Evolutionary conservation across 2,113 vertebrate species (phyloP), one percentile per base, ranked within the genome.

Genomic region (Pelusios castaneus): DNA sequence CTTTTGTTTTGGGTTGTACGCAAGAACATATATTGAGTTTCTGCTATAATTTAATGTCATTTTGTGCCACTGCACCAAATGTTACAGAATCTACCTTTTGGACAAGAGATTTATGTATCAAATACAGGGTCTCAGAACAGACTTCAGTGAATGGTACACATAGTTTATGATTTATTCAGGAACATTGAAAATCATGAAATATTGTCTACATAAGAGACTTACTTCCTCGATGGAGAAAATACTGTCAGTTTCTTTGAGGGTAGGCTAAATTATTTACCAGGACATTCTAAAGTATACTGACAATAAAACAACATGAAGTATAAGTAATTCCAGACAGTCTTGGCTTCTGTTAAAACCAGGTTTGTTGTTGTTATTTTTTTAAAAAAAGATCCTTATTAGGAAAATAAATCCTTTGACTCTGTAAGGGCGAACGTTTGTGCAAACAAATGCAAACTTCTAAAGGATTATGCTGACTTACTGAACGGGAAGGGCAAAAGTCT

Each of bases 261-360:
- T 94, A 95, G 89, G 93, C 87, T 95, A 95, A 97, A 95, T 97
- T 96, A 97, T 97, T 97, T 97, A 97, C 87, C 88, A 94, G 92
- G 88, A 91, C 78, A 89, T 93, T 97, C 89, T 88, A 84, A 96
- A 97, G 87, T 84, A 90, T 96, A 94, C 54, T 94, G 92, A 92
- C 93, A 97, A 96, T 96, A 96, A 96, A 97, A 95, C 95, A 95
- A 88, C 89, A 60, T 92, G 94, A 95, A 96, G 75, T 88, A 93
- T 91, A 95, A 97, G 95, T 87, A 95, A 96, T 93, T 93, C 88
- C 34, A 97, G 91, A 95, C 93, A 95, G 93, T 93, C 91, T 90
- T 93, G 87, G 91, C 87, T 94, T 94, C 95, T 51, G 88, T 91
- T 95, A 96, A 96, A 96, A 90, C 5, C 84, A 94, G 4, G 1